Evolutionary conservation across 2,888 invertebrate species (phyloP).

Genomic region (Leptinotarsa tumamoca): DNA sequence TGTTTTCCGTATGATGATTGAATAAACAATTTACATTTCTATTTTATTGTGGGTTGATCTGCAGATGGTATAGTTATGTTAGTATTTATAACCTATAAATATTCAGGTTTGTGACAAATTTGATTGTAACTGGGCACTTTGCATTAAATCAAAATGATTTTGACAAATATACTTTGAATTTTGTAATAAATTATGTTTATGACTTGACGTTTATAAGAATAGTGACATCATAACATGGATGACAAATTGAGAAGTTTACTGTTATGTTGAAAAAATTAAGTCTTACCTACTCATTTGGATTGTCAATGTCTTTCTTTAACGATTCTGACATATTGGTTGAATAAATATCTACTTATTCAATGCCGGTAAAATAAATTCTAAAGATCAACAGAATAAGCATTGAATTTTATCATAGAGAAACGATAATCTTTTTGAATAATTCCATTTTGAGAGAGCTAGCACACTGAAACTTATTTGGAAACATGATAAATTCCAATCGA

Average conservation of each 20-base stretch:
- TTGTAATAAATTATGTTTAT: neutral
- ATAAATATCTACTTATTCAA: neutral
- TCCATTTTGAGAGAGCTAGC: neutral
- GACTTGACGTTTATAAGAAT: neutral
- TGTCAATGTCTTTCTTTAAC: too few relatives aligned
- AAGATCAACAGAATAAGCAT: neutral
- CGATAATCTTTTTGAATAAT: neutral
- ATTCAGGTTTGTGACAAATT: neutral
- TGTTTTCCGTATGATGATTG: neutral
- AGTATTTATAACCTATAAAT: neutral
- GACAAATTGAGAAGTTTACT: neutral
- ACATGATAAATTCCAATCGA: too few relatives aligned
- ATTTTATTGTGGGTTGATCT: neutral
- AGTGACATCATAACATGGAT: neutral
- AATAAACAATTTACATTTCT: neutral
- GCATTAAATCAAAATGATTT: neutral
- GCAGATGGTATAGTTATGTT: neutral
- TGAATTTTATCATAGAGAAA: neutral
- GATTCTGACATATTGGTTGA: neutral
- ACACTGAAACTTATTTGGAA: too few relatives aligned
- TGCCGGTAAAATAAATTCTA: neutral
- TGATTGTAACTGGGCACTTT: conserved; percentile 6
- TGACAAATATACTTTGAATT: neutral
- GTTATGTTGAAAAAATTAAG: neutral
- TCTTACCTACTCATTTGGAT: too few relatives aligned